phyloP scores from a whole-genome alignment of 1,140 invertebrate species.

The Nasonia giraulti region DNA sequence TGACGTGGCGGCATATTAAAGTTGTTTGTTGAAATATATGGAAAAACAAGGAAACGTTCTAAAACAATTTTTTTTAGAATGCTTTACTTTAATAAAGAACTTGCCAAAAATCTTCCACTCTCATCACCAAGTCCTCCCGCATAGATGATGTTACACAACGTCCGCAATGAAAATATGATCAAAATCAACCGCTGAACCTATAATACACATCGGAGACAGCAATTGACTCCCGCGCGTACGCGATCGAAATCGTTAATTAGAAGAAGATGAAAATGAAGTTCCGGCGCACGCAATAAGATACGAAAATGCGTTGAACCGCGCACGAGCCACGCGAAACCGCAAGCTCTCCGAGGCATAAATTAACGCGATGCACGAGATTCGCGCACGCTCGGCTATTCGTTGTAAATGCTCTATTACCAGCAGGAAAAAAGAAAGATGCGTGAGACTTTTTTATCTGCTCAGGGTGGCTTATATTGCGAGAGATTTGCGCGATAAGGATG shows the following conservation, averaged over 20 bases:
- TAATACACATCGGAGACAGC: neutral
- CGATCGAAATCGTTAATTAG: constrained; percentile 28
- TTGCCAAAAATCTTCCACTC: neutral
- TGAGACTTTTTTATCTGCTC: too few relatives aligned
- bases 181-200: neutral
- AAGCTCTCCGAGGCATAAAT: constrained; percentile 1
- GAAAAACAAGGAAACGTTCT: too few relatives aligned
- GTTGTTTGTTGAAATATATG: too few relatives aligned
- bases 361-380: neutral
- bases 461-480: too few relatives aligned
- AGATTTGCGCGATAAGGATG: neutral
- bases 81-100: neutral
- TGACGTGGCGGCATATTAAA: too few relatives aligned
- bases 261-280: constrained; percentile 15
- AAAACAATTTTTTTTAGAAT: too few relatives aligned
- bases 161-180: neutral
- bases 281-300: neutral
- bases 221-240: neutral
- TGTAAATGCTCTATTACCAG: neutral
- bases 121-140: neutral
- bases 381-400: neutral
- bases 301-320: neutral
- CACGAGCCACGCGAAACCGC: neutral
- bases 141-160: constrained; percentile 13
- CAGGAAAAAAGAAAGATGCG: neutral